Evolutionary conservation across 2,888 invertebrate species (phyloP).

Genomic region (Lottia gigantea): DNA sequence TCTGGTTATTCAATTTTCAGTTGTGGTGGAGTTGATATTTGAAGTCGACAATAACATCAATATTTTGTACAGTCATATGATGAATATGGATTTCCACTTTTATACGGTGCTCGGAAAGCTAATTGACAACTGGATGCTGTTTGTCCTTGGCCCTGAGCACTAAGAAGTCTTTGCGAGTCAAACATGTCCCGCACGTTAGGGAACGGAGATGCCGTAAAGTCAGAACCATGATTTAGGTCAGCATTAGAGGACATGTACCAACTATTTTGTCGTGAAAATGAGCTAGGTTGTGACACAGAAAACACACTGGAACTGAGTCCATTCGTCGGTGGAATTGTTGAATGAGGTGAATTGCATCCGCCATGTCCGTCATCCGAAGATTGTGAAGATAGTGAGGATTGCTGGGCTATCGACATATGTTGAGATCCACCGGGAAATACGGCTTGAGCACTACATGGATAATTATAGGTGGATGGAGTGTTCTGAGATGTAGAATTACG

Average conservation of each 20-base stretch:
- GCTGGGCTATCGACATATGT: conserved; percentile 32
- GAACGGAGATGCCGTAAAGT: conserved; percentile 47
- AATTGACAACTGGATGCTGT: conserved; percentile 57
- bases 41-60: neutral
- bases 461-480: conserved; percentile 35
- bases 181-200: conserved; percentile 50
- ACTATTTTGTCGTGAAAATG: conserved; percentile 49
- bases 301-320: conserved; percentile 53
- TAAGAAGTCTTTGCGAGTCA: conserved; percentile 52
- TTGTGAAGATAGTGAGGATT: conserved; percentile 28
- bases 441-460: conserved; percentile 44
- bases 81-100: conserved; percentile 50
- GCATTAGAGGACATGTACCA: conserved; percentile 56
- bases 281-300: conserved; percentile 44
- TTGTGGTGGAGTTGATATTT: too few relatives aligned
- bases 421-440: conserved; percentile 33
- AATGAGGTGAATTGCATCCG: conserved; percentile 42
- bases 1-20: too few relatives aligned
- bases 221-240: conserved; percentile 44
- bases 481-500: conserved; percentile 32
- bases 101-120: conserved; percentile 58
- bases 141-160: conserved; percentile 38
- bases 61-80: conserved; percentile 52
- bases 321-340: conserved; percentile 48
- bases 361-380: conserved; percentile 18